Conservation (phyloP, 2,113 vertebrate genomes). For the Poeciliopsis turrubarensis region DNA sequence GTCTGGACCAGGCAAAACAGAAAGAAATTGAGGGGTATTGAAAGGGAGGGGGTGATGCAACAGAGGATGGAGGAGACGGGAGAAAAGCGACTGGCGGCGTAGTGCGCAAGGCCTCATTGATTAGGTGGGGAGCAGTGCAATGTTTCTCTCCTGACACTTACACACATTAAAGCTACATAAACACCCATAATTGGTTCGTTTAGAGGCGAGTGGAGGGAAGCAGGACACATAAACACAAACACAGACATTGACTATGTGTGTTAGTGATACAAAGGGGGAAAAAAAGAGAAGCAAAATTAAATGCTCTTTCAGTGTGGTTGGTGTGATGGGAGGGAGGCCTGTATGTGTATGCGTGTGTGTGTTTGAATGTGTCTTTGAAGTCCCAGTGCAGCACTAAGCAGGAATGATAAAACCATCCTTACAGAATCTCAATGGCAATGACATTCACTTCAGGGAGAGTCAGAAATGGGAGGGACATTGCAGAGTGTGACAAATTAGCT, state of each 20-base stretch:
- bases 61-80: conserved; percentile 41
- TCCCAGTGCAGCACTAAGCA: conserved; percentile 64
- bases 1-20: not conserved
- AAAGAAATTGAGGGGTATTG: conserved; percentile 13
- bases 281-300: conserved; percentile 52
- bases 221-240: conserved; percentile 25
- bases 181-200: conserved; percentile 81
- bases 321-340: conserved; percentile 34
- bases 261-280: conserved; percentile 30
- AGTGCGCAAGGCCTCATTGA: conserved; percentile 77
- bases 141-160: conserved; percentile 77
- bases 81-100: conserved; percentile 52
- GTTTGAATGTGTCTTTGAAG: not conserved
- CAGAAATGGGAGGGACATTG: conserved; percentile 60
- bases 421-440: conserved; percentile 65
- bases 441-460: conserved; percentile 62
- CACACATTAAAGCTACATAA: conserved; percentile 78
- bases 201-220: conserved; percentile 61
- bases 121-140: conserved; percentile 74
- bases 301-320: conserved; percentile 32
- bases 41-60: conserved; percentile 33
- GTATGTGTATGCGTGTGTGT: not conserved
- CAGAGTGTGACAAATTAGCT: conserved; percentile 76
- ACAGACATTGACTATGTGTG: conserved; percentile 38
- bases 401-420: conserved; percentile 73